Evolutionary conservation across 2,797 vertebrate genomes (phyloP).

Genomic region (Paratrypauchen microcephalus): DNA sequence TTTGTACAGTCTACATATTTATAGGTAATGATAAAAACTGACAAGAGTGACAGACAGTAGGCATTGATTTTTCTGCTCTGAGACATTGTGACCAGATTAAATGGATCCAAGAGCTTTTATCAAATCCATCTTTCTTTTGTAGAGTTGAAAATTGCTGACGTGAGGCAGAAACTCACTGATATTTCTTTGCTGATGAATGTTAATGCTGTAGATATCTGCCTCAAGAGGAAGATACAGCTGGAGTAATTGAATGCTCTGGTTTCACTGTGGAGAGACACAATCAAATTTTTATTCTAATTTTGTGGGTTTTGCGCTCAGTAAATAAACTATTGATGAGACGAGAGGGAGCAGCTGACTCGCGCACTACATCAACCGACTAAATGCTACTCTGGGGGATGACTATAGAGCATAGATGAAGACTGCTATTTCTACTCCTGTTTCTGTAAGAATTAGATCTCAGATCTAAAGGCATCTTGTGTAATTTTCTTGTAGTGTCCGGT

Average conservation of each 20-base stretch:
- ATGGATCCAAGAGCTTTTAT: conserved; percentile 50
- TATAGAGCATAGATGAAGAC: conserved; percentile 1
- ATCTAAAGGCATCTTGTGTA: neutral
- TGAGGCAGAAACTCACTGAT: conserved; percentile 38
- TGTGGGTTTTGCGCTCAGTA: conserved; percentile 31
- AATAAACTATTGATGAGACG: conserved; percentile 56
- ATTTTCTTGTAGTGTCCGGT: too few species aligned
- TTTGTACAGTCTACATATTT: neutral
- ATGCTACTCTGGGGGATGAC: conserved; percentile 22
- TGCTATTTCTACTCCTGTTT: conserved; percentile 22
- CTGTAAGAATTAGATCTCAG: neutral
- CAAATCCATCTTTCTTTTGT: conserved; percentile 15
- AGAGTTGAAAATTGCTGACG: conserved; percentile 29
- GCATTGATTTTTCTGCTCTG: neutral
- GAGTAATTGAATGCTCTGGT: conserved; percentile 40
- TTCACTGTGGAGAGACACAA: conserved; percentile 39
- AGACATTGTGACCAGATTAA: conserved; percentile 42
- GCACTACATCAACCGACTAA: conserved; percentile 44
- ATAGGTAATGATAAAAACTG: neutral
- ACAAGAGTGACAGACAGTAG: neutral
- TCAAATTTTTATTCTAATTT: conserved; percentile 57
- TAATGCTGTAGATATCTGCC: conserved; percentile 40
- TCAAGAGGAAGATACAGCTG: conserved; percentile 25
- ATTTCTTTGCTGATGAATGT: conserved; percentile 44
- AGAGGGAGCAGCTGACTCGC: conserved; percentile 48